A percentile compares a stretch with the other conserved stretches of the same genome.
Evolutionary conservation across 2,888 invertebrate genomes (phyloP).

Genomic region (Cylloceria caligata): DNA sequence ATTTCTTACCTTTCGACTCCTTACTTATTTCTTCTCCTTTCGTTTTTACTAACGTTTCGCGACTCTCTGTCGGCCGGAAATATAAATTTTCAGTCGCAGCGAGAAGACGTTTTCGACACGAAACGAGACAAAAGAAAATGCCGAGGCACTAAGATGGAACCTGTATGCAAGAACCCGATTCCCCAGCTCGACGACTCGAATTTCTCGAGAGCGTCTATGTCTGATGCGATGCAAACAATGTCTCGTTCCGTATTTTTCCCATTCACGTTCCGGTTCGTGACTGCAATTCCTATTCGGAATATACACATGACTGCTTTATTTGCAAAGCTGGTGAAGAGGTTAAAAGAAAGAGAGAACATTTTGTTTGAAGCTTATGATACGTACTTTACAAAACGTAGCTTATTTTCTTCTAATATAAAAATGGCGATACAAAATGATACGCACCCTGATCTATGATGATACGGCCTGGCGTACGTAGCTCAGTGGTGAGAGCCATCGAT

Average conservation of each 20-base stretch:
- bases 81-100: slow-evolving; percentile 51
- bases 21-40: not conserved
- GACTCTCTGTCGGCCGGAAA: slow-evolving; percentile 21
- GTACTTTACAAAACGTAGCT: not conserved
- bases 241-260: slow-evolving; percentile 27
- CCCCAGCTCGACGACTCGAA: slow-evolving; percentile 7
- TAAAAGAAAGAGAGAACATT: not conserved
- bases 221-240: slow-evolving; percentile 42
- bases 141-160: not conserved
- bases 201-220: slow-evolving; percentile 27
- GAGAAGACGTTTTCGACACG: slow-evolving; percentile 8
- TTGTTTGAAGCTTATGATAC: not conserved
- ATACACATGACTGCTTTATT: slow-evolving; percentile 3
- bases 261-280: slow-evolving; percentile 33
- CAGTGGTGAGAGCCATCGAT: too few species aligned
- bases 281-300: slow-evolving; percentile 9
- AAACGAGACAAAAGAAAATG: slow-evolving; percentile 33
- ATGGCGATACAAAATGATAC: too few species aligned
- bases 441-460: too few species aligned
- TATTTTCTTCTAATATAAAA: not conserved
- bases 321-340: not conserved
- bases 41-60: not conserved
- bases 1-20: not conserved
- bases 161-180: slow-evolving; percentile 11
- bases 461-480: too few species aligned